Base-by-base conservation (phyloP, 2,888 invertebrate species). In the Ectobius pallidus region DNA sequence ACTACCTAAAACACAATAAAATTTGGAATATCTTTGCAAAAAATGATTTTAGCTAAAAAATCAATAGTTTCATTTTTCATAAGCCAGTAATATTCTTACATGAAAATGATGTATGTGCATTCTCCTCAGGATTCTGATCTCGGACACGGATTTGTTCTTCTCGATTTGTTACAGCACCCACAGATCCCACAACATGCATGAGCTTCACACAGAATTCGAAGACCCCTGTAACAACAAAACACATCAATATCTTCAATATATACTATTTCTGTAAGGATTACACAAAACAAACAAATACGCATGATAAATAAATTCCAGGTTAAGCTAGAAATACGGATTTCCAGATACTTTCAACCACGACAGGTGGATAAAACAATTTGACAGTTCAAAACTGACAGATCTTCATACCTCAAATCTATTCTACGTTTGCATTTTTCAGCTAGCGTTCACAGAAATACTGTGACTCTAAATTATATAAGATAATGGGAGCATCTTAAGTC, bases 161-260 rank as follows among this genome's bases (percentile, higher is more conserved):
- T 46, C 44, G 32, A n/a, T 71, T 63, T 39, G 62, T 62, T 70
- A 61, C 32, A 25, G 55, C 46, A 39, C 55, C 27, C 25, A 18
- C 55, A 42, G 71, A 68, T 22, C 74, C 74, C 55, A 71, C 74
- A 58, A 74, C 74, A 69, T 74, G 71, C 74, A 74, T 74, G 70
- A 67, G 72, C 69, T 63, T 65, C 20, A 44, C 65, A 65, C 63
- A n/a, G 16, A 30, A 4, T 58, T 58, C 18, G 4, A 16, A 27
- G n/a, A 58, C 58, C 27, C 27, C 58, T 58, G 9, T 1, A 58
- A 58, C n/a, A 30, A 22, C 20, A 6, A 52, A 25, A 16, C 11
- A 16, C 52, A 25, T n/a, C n/a, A n/a, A n/a, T n/a, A n/a, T n/a
- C n/a, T n/a, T n/a, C n/a, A n/a, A n/a, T n/a, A n/a, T n/a, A n/a